Evolutionary conservation across 2,797 vertebrate species (phyloP).

Genomic region (Ficedula albicollis): DNA sequence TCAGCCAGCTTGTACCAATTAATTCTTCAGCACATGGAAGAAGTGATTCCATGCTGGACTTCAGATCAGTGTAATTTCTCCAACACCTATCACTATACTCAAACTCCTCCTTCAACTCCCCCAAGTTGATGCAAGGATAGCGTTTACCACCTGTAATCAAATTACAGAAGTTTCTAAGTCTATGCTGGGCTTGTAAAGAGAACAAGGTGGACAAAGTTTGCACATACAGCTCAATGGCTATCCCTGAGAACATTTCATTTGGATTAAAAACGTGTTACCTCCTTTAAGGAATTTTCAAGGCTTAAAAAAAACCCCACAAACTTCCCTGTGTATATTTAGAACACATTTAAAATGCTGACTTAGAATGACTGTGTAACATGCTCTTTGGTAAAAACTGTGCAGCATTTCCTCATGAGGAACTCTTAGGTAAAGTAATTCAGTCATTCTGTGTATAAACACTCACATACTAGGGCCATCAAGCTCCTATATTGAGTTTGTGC

Average conservation of each 20-base stretch:
- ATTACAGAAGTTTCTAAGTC: background rate
- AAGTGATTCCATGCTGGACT: fast-evolving
- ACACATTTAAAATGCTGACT: background rate
- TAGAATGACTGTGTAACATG: background rate
- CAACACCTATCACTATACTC: fast-evolving
- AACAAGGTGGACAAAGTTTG: background rate
- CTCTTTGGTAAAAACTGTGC: background rate
- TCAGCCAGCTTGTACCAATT: background rate
- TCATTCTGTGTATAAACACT: background rate
- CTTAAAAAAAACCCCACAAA: background rate
- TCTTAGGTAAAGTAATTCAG: background rate
- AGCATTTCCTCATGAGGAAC: background rate
- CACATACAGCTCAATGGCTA: background rate
- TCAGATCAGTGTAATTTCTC: background rate
- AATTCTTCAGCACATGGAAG: background rate
- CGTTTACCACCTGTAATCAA: background rate
- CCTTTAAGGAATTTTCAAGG: background rate
- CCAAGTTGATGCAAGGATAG: fast-evolving
- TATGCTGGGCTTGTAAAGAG: background rate
- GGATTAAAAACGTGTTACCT: background rate
- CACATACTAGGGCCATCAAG: background rate
- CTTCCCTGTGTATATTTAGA: background rate
- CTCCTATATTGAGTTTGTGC: background rate
- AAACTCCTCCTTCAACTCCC: fast-evolving
- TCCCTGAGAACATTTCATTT: background rate